phyloP scores from a whole-genome alignment of 2,797 vertebrate species.

The Cetoscarus ocellatus region DNA sequence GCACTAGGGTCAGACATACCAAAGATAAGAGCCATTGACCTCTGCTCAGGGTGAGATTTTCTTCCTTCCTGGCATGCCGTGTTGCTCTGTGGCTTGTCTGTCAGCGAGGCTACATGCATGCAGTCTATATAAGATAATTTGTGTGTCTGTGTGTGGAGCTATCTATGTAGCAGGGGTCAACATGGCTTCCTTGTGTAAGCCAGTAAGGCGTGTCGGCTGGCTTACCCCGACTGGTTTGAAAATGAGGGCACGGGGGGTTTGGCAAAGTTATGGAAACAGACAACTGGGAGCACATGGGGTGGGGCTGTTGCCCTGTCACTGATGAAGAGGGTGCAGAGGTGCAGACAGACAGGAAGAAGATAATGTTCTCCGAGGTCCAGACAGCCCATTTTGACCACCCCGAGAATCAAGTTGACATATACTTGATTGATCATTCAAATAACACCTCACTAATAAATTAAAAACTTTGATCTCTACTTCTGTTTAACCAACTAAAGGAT shows the following conservation, averaged over 20 bases:
- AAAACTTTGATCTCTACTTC: too few relatives aligned
- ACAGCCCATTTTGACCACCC: slow-evolving; percentile 27
- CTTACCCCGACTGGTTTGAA: slow-evolving; percentile 49
- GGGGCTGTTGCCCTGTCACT: slow-evolving; percentile 39
- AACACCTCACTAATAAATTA: not conserved
- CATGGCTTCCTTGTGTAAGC: slow-evolving; percentile 38
- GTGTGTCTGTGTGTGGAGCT: slow-evolving; percentile 31
- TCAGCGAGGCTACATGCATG: slow-evolving; percentile 46
- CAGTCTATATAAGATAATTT: slow-evolving; percentile 39
- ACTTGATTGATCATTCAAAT: not conserved
- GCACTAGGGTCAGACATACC: slow-evolving; percentile 63
- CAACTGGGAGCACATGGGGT: slow-evolving; percentile 36
- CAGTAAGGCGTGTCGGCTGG: slow-evolving; percentile 41
- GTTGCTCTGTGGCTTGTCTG: slow-evolving; percentile 67
- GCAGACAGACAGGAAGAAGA: slow-evolving; percentile 79
- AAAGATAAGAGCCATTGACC: slow-evolving; percentile 72
- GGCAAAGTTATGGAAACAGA: slow-evolving; percentile 29
- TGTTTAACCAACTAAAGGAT: not conserved
- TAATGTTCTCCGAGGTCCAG: slow-evolving; percentile 42
- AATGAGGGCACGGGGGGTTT: not conserved
- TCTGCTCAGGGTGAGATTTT: slow-evolving; percentile 52
- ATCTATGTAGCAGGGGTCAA: slow-evolving; percentile 49
- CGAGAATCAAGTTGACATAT: slow-evolving; percentile 1
- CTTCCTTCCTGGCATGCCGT: slow-evolving; percentile 53
- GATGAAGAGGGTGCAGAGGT: slow-evolving; percentile 61